Conservation (phyloP, 2,888 invertebrate genomes). For the Harpalus rufipes region DNA sequence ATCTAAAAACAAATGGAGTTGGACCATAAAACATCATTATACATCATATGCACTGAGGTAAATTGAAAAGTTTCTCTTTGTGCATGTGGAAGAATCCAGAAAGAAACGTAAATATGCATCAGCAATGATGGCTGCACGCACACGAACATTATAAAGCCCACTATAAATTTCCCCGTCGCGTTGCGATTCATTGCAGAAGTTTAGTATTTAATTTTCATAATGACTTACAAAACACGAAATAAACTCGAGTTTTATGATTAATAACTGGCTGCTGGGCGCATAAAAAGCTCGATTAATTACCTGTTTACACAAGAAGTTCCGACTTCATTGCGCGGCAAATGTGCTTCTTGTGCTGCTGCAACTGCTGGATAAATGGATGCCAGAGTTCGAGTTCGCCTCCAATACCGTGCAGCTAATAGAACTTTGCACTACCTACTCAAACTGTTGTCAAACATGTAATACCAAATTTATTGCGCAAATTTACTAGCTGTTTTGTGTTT, state of each 20-base stretch:
- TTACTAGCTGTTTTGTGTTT: background rate
- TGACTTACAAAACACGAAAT: conserved; percentile 65
- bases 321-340: conserved; percentile 59
- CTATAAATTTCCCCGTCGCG: conserved; percentile 37
- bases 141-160: conserved; percentile 39
- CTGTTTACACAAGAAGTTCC: conserved; percentile 66
- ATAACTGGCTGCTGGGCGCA: conserved; percentile 62
- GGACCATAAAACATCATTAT: conserved; percentile 59
- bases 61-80: conserved; percentile 55
- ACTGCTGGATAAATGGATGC: conserved; percentile 9
- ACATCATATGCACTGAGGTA: conserved; percentile 41
- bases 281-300: conserved; percentile 65
- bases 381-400: background rate
- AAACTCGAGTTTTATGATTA: conserved; percentile 66
- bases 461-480: background rate
- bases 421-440: background rate
- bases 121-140: conserved; percentile 41
- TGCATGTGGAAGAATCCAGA: conserved; percentile 1
- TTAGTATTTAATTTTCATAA: conserved; percentile 67
- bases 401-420: background rate
- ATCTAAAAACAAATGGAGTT: conserved; percentile 53
- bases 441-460: background rate
- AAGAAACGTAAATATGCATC: conserved; percentile 60
- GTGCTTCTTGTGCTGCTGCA: conserved; percentile 47
- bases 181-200: conserved; percentile 60